phyloP scores from a whole-genome alignment of 2,888 invertebrate genomes.

The Allygus modestus region DNA sequence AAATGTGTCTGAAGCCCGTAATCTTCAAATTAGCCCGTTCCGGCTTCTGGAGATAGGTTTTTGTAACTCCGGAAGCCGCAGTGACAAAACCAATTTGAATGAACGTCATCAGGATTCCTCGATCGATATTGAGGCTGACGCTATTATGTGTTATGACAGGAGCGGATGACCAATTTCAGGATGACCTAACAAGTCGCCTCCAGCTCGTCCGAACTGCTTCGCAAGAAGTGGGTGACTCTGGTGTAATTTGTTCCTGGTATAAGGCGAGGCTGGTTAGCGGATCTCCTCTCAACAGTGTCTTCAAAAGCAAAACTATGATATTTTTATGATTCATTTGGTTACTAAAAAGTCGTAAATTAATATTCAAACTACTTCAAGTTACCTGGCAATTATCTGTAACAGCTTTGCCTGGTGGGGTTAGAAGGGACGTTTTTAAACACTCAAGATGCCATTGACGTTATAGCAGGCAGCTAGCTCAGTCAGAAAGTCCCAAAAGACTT shows the following conservation, averaged over 20 bases:
- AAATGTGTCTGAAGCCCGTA: not conserved
- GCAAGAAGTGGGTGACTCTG: not conserved
- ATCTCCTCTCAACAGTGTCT: not conserved
- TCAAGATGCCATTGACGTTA: too few relatives aligned
- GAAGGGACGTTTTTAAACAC: too few relatives aligned
- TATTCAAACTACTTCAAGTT: not conserved
- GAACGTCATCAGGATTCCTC: slow-evolving; percentile 28
- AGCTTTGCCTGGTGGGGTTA: too few relatives aligned
- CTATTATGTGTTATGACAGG: slow-evolving; percentile 35
- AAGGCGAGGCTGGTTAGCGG: not conserved
- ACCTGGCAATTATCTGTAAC: not conserved
- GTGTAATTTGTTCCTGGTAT: not conserved
- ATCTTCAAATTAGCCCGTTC: slow-evolving; percentile 32
- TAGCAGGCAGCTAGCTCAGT: too few relatives aligned
- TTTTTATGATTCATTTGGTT: not conserved
- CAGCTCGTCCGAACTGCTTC: not conserved
- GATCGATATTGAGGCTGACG: slow-evolving; percentile 6
- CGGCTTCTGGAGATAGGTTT: slow-evolving; percentile 1
- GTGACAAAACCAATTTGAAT: not conserved
- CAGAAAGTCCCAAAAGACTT: too few relatives aligned
- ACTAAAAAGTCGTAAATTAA: not conserved
- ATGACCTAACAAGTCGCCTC: slow-evolving; percentile 9
- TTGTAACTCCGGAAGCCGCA: slow-evolving; percentile 23
- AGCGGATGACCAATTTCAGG: slow-evolving; percentile 3
- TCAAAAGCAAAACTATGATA: not conserved